Conservation (phyloP, 2,113 vertebrate species). For the Nannobrachium achirus region DNA sequence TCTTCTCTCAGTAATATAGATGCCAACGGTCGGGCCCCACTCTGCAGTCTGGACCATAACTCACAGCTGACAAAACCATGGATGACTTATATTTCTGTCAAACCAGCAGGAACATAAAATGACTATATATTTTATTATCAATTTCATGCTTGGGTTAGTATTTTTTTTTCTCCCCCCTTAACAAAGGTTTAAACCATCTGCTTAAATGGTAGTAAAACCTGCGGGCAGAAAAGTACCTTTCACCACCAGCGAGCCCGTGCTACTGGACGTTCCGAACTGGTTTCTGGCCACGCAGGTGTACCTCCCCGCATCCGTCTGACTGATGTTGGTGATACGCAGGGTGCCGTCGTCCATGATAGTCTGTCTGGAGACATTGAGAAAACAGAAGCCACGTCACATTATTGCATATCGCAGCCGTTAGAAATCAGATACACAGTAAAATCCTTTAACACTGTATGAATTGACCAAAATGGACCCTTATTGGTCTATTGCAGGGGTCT, state of each 20-base stretch:
- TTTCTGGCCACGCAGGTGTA: conserved; percentile 87
- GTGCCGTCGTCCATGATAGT: conserved; percentile 81
- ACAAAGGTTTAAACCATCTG: conserved; percentile 62
- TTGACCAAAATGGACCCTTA: not conserved
- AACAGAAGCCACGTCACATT: conserved; percentile 9
- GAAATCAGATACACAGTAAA: not conserved
- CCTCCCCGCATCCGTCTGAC: conserved; percentile 78
- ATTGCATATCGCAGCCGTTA: not conserved
- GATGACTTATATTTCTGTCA: conserved; percentile 83
- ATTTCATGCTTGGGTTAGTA: conserved; percentile 79
- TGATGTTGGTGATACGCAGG: conserved; percentile 85
- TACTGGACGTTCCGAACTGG: conserved; percentile 84
- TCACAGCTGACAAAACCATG: conserved; percentile 78
- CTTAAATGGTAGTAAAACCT: conserved; percentile 37
- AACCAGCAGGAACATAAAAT: conserved; percentile 75
- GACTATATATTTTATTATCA: conserved; percentile 82
- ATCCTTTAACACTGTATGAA: not conserved
- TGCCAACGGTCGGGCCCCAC: conserved; percentile 44
- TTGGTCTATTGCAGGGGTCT: no score
- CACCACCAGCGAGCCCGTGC: conserved; percentile 80
- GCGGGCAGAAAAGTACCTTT: conserved; percentile 82
- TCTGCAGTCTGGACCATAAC: conserved; percentile 76
- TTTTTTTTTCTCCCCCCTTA: conserved; percentile 49
- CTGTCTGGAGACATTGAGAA: conserved; percentile 53
- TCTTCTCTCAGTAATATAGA: conserved; percentile 49